Evolutionary conservation across 2,797 vertebrate genomes (phyloP).

Genomic region (Carduelis carduelis): DNA sequence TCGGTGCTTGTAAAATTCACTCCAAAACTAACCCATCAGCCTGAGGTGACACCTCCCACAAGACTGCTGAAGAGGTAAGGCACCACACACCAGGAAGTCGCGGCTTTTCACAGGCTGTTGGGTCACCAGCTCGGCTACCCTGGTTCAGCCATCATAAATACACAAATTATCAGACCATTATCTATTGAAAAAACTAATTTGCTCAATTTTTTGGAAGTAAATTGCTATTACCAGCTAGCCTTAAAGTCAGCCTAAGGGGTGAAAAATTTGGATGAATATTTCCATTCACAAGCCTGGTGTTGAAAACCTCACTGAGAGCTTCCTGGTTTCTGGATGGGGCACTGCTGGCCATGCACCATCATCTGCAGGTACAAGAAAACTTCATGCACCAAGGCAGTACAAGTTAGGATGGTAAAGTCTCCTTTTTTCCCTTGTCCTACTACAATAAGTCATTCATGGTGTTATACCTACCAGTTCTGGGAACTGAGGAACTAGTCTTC

Average conservation of each 20-base stretch:
- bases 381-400: neutral
- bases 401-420: neutral
- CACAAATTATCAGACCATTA: neutral
- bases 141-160: neutral
- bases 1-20: neutral
- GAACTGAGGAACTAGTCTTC: neutral
- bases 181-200: neutral
- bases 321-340: neutral
- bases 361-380: neutral
- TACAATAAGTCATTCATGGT: neutral
- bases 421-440: neutral
- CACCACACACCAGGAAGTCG: neutral
- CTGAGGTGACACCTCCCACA: neutral
- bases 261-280: neutral
- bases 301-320: neutral
- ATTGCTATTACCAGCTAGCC: neutral
- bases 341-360: neutral
- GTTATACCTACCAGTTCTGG: neutral
- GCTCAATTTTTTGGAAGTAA: neutral
- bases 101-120: neutral
- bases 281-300: neutral
- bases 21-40: neutral
- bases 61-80: neutral
- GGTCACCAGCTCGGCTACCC: neutral
- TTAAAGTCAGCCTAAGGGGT: neutral